Evolutionary conservation across 2,113 vertebrate species (phyloP).

Genomic region (Rhegmatorhina hoffmannsi): DNA sequence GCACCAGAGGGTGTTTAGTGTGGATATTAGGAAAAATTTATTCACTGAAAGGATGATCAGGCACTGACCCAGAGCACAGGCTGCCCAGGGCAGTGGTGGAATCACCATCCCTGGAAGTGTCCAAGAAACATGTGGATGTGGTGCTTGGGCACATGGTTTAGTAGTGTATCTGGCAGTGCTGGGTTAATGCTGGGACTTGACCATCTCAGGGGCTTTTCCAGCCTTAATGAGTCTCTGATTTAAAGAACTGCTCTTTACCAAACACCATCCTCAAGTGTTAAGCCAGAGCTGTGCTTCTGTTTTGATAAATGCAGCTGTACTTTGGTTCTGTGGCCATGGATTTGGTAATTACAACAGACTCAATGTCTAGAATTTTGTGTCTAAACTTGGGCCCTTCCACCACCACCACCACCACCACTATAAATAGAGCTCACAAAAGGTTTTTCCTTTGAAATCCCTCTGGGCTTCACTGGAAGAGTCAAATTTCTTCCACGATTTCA

Average conservation of each 20-base stretch:
- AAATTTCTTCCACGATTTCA: neutral
- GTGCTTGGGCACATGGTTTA: too few species aligned
- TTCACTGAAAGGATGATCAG: neutral
- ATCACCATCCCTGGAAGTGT: neutral
- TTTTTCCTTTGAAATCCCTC: neutral
- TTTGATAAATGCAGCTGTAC: neutral
- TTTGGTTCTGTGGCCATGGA: neutral
- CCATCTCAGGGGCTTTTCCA: neutral
- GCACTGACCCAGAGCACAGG: neutral
- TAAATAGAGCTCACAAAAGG: neutral
- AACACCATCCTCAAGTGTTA: neutral
- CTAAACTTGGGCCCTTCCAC: neutral
- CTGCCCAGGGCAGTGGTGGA: neutral
- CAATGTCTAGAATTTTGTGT: neutral
- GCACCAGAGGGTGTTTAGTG: too few species aligned
- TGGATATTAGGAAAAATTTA: neutral
- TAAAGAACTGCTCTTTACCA: neutral
- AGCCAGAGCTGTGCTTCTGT: neutral
- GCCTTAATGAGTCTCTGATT: neutral
- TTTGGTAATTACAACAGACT: neutral
- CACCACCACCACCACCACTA: accelerated
- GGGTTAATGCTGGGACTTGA: neutral
- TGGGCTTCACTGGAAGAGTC: neutral
- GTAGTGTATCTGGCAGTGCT: neutral
- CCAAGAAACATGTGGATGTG: neutral